Evolutionary conservation across 2,797 vertebrate genomes (phyloP), one percentile per base, ranked within the genome.

Genomic region (Phrynocephalus guinanensis): DNA sequence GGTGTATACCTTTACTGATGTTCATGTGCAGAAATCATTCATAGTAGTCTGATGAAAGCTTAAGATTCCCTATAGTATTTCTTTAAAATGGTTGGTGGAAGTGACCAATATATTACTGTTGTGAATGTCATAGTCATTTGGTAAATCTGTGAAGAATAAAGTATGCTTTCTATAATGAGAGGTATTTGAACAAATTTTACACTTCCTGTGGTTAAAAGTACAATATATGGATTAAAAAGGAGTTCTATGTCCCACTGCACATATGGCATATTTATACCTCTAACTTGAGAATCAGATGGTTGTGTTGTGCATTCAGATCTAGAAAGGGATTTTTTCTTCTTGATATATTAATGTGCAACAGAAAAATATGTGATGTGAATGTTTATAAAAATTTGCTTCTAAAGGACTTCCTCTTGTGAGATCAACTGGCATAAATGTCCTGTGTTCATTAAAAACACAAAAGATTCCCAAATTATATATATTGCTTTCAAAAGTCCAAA

Each of bases 371-470:
- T 71, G 76, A 56, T 70, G 13, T 33, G 7, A 66, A 33, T 50
- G 30, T 11, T 26, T 60, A 7, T 5, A 33, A 30, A 77, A 60
- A 85, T 68, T 77, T 66, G 15, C 28, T 38, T 24, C 5, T 15
- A 67, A 15, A 78, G 9, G 83, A 20, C n/a, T 71, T 79, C 48
- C 66, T 77, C 73, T n/a, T 78, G 67, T 33, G 48, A 52, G 44
- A 83, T 44, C 63, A 83, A 30, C 22, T 66, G 66, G 28, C 52
- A 78, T 60, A 63, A 44, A 71, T 77, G 16, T 38, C 56, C 33
- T 63, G 28, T 26, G 67, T 52, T 67, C 56, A 63, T 88, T 88
- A 72, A 84, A 87, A 66, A 88, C 33, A 26, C 68, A 73, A 71
- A 56, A 70, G 11, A 24, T 44, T 48, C 52, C 67, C 48, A 77